These are phyloP conservation scores for Nesoenas mayeri DNA, from an alignment of 2,113 vertebrate species.

Conservation along the genomic window DNA sequence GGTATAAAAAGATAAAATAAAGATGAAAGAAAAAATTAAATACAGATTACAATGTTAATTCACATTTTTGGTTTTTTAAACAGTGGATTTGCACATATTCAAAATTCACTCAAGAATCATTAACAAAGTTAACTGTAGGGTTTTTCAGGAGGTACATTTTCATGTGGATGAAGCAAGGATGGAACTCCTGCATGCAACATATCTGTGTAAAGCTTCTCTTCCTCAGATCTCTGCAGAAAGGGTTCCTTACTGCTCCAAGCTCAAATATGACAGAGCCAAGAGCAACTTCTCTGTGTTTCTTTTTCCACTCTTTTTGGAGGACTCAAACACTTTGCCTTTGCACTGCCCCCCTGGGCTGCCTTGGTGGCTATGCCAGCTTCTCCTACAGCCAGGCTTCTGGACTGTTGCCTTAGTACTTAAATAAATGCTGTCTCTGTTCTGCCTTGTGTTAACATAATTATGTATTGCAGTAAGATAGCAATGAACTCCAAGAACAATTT, in stretches of 20 bases:
- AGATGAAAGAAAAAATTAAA: background rate
- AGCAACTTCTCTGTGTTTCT: background rate
- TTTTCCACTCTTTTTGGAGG: background rate
- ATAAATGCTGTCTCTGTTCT: background rate
- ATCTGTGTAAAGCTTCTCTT: background rate
- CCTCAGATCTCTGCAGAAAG: background rate
- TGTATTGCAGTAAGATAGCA: background rate
- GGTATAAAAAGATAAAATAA: background rate
- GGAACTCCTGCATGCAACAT: background rate
- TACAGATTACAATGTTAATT: background rate
- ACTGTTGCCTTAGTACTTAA: background rate
- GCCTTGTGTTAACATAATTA: background rate
- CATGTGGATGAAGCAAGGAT: background rate
- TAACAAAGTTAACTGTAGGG: background rate
- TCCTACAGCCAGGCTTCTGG: background rate
- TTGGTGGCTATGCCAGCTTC: background rate
- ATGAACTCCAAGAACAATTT: background rate
- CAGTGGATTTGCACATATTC: background rate
- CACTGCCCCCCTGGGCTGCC: background rate
- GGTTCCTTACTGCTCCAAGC: background rate
- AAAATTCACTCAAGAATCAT: background rate
- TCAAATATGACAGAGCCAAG: background rate
- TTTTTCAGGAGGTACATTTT: background rate
- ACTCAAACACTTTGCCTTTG: fast-evolving
- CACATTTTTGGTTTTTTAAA: background rate